phyloP scores from a whole-genome alignment of 2,113 vertebrate species.

The Ploceus nigricollis region DNA sequence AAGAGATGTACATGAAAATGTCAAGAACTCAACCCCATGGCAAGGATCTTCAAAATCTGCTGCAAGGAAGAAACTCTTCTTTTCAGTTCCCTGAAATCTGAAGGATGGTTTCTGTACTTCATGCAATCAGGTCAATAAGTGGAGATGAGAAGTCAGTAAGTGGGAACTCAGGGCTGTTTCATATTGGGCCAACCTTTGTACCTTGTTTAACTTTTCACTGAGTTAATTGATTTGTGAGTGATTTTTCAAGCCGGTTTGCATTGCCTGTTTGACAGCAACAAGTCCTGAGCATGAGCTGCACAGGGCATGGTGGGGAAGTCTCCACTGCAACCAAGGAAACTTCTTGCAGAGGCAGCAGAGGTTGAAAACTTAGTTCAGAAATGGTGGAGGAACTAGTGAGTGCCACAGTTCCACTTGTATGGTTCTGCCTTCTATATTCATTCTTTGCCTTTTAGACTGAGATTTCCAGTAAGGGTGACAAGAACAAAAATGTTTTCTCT shows the following conservation, averaged over 20 bases:
- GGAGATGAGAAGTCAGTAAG: background rate
- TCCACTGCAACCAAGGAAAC: background rate
- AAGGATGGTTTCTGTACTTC: background rate
- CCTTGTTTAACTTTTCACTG: background rate
- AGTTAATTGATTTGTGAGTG: background rate
- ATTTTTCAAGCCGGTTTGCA: background rate
- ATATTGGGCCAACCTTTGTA: background rate
- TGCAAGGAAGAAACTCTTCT: background rate
- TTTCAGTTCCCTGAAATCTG: background rate
- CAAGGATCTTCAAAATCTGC: background rate
- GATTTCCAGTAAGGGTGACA: background rate
- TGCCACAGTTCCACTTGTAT: background rate
- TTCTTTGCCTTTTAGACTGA: background rate
- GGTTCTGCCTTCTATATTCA: background rate
- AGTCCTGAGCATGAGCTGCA: background rate
- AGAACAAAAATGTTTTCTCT: background rate
- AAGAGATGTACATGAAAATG: background rate
- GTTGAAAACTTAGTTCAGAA: background rate
- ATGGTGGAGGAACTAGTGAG: background rate
- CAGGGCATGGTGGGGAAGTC: rapidly evolving
- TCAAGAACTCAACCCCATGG: background rate
- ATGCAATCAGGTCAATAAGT: background rate
- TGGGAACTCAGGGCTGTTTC: background rate
- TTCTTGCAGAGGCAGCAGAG: background rate
- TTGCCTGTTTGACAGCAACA: background rate